Base-by-base conservation (phyloP, 2,888 invertebrate genomes). In the Axea sp. region DNA sequence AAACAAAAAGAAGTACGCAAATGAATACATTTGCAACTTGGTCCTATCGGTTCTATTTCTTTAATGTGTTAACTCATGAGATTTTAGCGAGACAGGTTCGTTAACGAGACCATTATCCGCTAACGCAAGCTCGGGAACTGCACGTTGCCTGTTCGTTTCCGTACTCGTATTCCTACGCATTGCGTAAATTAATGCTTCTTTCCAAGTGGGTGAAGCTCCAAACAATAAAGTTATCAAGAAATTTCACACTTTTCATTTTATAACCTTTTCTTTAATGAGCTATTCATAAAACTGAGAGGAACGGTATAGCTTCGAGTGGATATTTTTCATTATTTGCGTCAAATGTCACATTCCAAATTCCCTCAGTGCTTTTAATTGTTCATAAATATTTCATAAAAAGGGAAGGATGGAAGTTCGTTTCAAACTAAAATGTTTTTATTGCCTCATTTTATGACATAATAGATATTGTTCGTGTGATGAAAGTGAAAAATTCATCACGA, bases 71-170 rank as follows among this genome's bases (percentile, higher is more conserved):
- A 69, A 37, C 47, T 73, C 65, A 73, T 69, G 62, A 68, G 69
- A 75, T 75, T 75, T 69, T 37, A 37, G 55, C 53, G 59, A 67
- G 35, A 53, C 30, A 35, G 55, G 41, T 45, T 49, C 62, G 49
- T 60, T 75, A 73, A 73, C 71, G 51, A 67, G 73, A 65, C 72
- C 62, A 73, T 69, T 69, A 76, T 74, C 55, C 64, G 37, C 59
- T 45, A 39, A 24, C 15, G 33, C 37, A 17, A 8, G 5, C 17
- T 12, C 41, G 7, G 22, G 6, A 41, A 24, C 41, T 5, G 6
- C 22, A 15, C 12, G 19, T 17, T 51, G 31, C 9, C 49, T 47
- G 19, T 64, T 59, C 45, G 59, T 53, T 69, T 57, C 12, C 7
- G 7, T 8, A 14, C 53, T 37, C 49, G 35, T 65, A 65, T 69